Conservation (phyloP, 2,113 vertebrate species). For the Pipra filicauda region DNA sequence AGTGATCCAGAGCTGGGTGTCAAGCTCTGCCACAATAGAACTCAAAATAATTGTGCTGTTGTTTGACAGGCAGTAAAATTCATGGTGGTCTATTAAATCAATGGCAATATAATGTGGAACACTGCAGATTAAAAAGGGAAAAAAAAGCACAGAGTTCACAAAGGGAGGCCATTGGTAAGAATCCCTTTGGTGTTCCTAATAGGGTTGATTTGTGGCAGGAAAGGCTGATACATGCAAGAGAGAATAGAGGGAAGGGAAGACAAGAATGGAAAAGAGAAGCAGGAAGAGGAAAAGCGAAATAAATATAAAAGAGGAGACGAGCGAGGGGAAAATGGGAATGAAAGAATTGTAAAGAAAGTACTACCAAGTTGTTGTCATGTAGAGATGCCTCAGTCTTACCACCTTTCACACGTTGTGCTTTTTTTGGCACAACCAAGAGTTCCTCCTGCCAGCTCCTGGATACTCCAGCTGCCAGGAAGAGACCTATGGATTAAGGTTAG, state of each 20-base stretch:
- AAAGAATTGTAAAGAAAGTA: neutral
- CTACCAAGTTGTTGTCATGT: neutral
- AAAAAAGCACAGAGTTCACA: slow-evolving; percentile 28
- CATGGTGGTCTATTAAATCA: slow-evolving; percentile 64
- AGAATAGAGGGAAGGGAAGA: neutral
- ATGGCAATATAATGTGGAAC: slow-evolving; percentile 57
- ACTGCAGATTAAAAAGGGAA: slow-evolving; percentile 45
- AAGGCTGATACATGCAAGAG: neutral
- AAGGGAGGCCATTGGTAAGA: slow-evolving; percentile 7
- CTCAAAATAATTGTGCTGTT: slow-evolving; percentile 63
- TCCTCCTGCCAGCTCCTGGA: neutral
- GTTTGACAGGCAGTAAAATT: slow-evolving; percentile 71
- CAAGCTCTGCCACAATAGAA: slow-evolving; percentile 58
- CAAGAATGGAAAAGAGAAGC: neutral
- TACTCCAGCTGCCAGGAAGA: neutral
- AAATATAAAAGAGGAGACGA: neutral
- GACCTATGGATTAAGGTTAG: neutral
- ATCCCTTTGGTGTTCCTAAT: slow-evolving; percentile 46
- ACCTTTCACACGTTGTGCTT: neutral
- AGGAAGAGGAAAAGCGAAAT: neutral
- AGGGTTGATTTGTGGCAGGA: slow-evolving; percentile 38
- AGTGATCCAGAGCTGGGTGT: slow-evolving; percentile 36
- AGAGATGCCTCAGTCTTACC: neutral
- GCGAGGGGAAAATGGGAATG: neutral
- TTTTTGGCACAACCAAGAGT: neutral